Evolutionary conservation across 2,888 invertebrate species (phyloP).

Genomic region (Cantharis flavilabris): DNA sequence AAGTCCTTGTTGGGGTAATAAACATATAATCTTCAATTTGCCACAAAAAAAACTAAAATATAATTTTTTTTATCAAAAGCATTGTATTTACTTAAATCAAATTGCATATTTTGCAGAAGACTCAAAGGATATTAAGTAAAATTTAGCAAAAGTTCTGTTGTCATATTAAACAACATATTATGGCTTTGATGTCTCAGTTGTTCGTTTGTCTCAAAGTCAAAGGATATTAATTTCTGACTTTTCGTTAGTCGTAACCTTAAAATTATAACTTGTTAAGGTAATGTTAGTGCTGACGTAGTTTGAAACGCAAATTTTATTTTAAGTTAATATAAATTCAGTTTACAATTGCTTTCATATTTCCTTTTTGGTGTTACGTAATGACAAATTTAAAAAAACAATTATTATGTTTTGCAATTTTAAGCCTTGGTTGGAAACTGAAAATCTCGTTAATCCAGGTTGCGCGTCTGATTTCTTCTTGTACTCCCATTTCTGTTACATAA

Average conservation of each 20-base stretch:
- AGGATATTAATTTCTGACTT: slow-evolving; percentile 15
- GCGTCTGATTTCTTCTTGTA: not conserved
- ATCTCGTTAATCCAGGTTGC: no score
- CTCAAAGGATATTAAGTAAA: not conserved
- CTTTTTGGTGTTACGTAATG: no score
- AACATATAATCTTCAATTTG: not conserved
- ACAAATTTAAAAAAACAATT: no score
- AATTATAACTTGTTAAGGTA: not conserved
- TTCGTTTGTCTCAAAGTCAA: slow-evolving; percentile 11
- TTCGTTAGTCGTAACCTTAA: slow-evolving; percentile 3
- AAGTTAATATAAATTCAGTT: no score
- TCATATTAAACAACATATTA: slow-evolving; percentile 5
- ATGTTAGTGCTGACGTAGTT: not conserved
- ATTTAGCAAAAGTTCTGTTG: not conserved
- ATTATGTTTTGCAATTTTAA: no score
- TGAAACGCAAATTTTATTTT: not conserved
- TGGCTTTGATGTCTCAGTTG: slow-evolving; percentile 7
- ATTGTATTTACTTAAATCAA: not conserved
- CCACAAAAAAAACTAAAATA: not conserved
- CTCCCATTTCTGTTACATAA: not conserved
- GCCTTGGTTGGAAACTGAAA: no score
- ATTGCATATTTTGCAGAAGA: not conserved
- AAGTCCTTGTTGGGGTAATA: no score
- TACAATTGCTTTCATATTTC: no score
- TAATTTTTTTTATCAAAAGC: not conserved